Conservation (phyloP, 2,113 vertebrate genomes). For the Sus scrofa region T2T-Sscrofa CM000824.6:128478501-128479000, state of each 20-base stretch:
- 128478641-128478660: not conserved
- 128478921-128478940: not conserved
- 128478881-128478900: not conserved
- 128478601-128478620: not conserved
- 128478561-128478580: not conserved
- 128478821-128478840: not conserved
- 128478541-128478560: not conserved
- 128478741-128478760: not conserved
- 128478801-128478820: not conserved
- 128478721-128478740: not conserved
- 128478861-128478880: not conserved
- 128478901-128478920: not conserved
- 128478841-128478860: not conserved
- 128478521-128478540: not conserved
- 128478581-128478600: not conserved
- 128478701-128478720: not conserved
- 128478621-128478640: not conserved
- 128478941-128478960: not conserved
- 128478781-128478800: not conserved
- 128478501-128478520: not conserved
- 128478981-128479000: not conserved
- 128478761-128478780: not conserved
- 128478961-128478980: not conserved
- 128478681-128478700: not conserved
- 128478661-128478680: not conserved